Evolutionary conservation across 2,888 invertebrate species (phyloP), one percentile per base, ranked within the genome.

Genomic region (Acanthoscelides obtectus): DNA sequence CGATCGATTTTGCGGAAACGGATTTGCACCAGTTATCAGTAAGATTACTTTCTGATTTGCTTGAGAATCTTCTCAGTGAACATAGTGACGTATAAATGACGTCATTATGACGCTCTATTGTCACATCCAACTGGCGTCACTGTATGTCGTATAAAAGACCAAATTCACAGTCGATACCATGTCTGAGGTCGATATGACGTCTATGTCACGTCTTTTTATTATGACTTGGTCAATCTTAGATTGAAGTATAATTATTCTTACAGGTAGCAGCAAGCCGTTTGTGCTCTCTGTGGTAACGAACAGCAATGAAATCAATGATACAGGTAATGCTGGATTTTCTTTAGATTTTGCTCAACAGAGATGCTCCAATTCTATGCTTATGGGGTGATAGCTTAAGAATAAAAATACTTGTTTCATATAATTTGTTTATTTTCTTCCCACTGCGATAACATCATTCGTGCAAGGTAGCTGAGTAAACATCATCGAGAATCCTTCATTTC

Each of bases 1-100:
- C 0, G 94, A 94, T 80, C 87, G 94, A 66, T 94, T 93, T 85
- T 94, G 94, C 80, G 94, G 94, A 0, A 86, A 92, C 72, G 92
- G 90, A 2, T 89, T 94, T 77, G 87, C 89, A 0, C 81, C 90
- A 1, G 90, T 92, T 67, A 89, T 88, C 66, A 88, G 92, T 89
- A 85, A 87, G 90, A 86, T 63, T 66, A 45, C 17, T 45, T 12
- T 25, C 25, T 5, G 25, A 45, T 70, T n/a, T 63, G 22, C n/a
- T n/a, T n/a, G n/a, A n/a, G n/a, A n/a, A n/a, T n/a, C n/a, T n/a
- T n/a, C n/a, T n/a, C n/a, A n/a, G n/a, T n/a, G n/a, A n/a, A n/a
- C n/a, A n/a, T n/a, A n/a, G n/a, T n/a, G n/a, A n/a, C n/a, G n/a
- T n/a, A n/a, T n/a, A n/a, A n/a, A n/a, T n/a, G n/a, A n/a, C n/a